Evolutionary conservation across 23 tunicate species (phyloP).

Genomic region (Ascidia mentula): DNA sequence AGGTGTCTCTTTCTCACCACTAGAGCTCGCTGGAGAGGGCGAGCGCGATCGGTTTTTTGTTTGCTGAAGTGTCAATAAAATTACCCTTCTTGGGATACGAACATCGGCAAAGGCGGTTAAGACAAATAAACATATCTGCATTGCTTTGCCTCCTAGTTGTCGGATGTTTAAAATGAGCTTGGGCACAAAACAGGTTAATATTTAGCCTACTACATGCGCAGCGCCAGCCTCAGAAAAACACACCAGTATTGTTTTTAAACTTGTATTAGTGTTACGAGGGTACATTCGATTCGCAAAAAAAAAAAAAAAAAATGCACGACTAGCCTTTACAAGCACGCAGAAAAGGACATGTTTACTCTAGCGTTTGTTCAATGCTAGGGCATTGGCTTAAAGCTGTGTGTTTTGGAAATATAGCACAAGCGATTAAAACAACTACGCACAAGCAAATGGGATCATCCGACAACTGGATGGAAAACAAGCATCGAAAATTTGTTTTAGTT

Average conservation of each 20-base stretch:
- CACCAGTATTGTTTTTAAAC: background rate
- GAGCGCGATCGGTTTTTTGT: background rate
- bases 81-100: too few species aligned
- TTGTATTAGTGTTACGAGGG: background rate
- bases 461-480: background rate
- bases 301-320: background rate
- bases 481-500: too few species aligned
- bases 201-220: background rate
- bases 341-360: background rate
- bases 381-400: background rate
- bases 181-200: background rate
- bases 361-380: background rate
- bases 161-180: too few species aligned
- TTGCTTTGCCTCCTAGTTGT: background rate
- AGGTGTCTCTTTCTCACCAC: conserved; percentile 1
- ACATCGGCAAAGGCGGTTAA: too few species aligned
- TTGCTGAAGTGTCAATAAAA: too few species aligned
- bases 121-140: too few species aligned
- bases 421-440: background rate
- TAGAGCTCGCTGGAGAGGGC: background rate
- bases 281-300: background rate
- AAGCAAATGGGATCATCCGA: background rate
- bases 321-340: background rate
- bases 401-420: background rate
- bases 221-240: background rate